Conservation (phyloP, 2,113 vertebrate species). For the Callipepla californica region DNA sequence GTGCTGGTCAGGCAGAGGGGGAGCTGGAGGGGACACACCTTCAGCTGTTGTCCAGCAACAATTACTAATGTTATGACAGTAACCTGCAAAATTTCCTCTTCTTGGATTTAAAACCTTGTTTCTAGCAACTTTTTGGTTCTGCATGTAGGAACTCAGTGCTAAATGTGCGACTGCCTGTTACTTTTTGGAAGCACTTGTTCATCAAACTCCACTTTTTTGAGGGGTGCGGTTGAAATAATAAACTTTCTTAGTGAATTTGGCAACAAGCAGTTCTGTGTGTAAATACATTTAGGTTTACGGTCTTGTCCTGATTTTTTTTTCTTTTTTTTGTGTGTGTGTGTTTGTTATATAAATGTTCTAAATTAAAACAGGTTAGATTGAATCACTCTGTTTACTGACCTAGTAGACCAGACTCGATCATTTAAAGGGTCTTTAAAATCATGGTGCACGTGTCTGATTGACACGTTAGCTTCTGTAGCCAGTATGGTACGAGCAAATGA, state of each 20-base stretch:
- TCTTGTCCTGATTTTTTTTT: conserved; percentile 71
- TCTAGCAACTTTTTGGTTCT: neutral
- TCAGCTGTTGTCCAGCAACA: neutral
- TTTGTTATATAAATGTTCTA: conserved; percentile 79
- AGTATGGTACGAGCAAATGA: neutral
- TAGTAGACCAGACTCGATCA: conserved; percentile 62
- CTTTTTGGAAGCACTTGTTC: neutral
- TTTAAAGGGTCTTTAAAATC: conserved; percentile 74
- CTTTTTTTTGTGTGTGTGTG: neutral
- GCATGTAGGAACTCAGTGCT: neutral
- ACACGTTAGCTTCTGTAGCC: conserved; percentile 46
- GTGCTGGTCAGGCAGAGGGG: neutral
- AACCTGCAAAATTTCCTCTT: neutral
- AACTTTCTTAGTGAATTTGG: neutral
- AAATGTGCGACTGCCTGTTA: neutral
- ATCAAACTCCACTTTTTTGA: neutral
- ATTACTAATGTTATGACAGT: neutral
- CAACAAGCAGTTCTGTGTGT: neutral
- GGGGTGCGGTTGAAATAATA: neutral
- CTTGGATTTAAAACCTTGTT: neutral
- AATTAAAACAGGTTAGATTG: conserved; percentile 82
- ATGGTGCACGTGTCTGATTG: conserved; percentile 56
- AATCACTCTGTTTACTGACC: conserved; percentile 76
- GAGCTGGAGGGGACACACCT: neutral
- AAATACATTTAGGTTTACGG: conserved; percentile 39